Conservation (phyloP, 2,888 invertebrate species). For the Papilio demoleus region DNA sequence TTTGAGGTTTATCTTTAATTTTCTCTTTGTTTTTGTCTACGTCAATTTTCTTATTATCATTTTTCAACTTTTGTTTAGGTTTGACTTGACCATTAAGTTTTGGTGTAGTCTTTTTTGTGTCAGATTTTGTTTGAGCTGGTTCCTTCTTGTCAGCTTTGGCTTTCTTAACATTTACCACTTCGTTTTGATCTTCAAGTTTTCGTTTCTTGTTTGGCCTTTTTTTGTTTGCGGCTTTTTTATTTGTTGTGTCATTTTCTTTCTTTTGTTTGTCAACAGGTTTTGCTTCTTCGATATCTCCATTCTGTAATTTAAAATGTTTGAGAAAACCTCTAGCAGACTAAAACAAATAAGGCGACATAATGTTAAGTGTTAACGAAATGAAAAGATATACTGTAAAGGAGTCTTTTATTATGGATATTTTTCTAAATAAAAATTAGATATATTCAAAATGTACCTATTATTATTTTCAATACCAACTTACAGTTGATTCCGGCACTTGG, state of each 20-base stretch:
- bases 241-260: conserved; percentile 52
- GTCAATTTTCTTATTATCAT: conserved; percentile 42
- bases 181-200: conserved; percentile 45
- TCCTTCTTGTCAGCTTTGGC: conserved; percentile 38
- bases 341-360: too few species aligned
- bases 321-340: neutral
- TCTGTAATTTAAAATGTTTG: conserved; percentile 53
- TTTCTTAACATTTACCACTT: conserved; percentile 44
- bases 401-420: too few species aligned
- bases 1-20: conserved; percentile 41
- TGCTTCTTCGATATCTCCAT: conserved; percentile 60
- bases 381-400: too few species aligned
- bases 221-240: conserved; percentile 58
- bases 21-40: conserved; percentile 43
- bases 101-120: neutral
- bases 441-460: too few species aligned
- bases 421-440: too few species aligned
- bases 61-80: conserved; percentile 31
- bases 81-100: conserved; percentile 7
- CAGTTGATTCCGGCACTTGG: conserved; percentile 43
- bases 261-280: conserved; percentile 48
- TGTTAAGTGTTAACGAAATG: too few species aligned
- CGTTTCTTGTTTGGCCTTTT: conserved; percentile 50
- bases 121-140: neutral
- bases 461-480: conserved; percentile 40